Evolutionary conservation across 2,797 vertebrate species (phyloP).

Genomic region (Sebastes vulpes): DNA sequence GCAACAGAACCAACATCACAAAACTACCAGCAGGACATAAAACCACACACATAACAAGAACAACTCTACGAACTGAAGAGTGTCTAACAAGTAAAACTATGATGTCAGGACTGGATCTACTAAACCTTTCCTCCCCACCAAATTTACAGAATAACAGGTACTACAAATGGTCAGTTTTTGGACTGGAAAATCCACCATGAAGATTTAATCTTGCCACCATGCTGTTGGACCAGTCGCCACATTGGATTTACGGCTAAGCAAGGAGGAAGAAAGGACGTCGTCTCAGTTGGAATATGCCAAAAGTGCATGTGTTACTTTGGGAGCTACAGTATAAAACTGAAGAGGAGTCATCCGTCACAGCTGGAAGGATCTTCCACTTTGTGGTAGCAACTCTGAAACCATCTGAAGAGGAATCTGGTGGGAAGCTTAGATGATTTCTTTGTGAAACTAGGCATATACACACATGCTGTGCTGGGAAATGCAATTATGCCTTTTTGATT

Average conservation of each 20-base stretch:
- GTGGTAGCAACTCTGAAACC: not conserved
- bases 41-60: not conserved
- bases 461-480: conserved; percentile 11
- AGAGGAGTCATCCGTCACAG: not conserved
- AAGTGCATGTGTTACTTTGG: conserved; percentile 10
- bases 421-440: not conserved
- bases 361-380: not conserved
- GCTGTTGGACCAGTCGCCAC: conserved; percentile 14
- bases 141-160: conserved; percentile 17
- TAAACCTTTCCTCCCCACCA: not conserved
- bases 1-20: conserved; percentile 25
- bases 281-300: not conserved
- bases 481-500: conserved; percentile 5
- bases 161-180: conserved; percentile 11
- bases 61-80: not conserved
- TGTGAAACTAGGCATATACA: not conserved
- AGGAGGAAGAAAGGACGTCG: not conserved
- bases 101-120: conserved; percentile 58
- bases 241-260: conserved; percentile 5
- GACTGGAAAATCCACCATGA: not conserved
- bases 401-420: not conserved
- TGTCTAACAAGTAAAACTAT: conserved; percentile 26
- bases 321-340: not conserved
- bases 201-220: not conserved
- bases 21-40: conserved; percentile 71